Evolutionary conservation across 2,113 vertebrate genomes (phyloP).

Genomic region (Apus apus): DNA sequence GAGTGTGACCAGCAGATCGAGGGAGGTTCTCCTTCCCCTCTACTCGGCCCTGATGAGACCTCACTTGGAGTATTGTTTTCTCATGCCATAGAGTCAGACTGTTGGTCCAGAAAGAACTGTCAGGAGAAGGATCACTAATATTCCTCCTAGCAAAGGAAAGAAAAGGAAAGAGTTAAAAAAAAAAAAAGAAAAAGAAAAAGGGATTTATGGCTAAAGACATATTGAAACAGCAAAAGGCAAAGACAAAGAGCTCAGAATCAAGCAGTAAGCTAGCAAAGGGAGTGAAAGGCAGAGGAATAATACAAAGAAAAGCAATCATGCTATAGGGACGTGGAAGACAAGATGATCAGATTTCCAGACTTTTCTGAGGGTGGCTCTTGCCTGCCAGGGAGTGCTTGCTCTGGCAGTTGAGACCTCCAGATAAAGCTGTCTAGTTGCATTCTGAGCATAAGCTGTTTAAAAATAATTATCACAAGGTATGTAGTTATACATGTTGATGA

Average conservation of each 20-base stretch:
- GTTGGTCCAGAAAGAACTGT: not conserved
- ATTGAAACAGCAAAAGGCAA: not conserved
- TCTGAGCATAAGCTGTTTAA: not conserved
- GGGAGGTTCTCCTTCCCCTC: too few relatives aligned
- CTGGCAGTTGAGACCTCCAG: conserved; percentile 52
- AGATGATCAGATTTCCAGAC: conserved; percentile 17
- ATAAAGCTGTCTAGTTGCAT: not conserved
- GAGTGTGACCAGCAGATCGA: too few relatives aligned
- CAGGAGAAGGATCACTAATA: not conserved
- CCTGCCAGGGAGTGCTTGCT: conserved; percentile 70
- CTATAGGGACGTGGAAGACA: not conserved
- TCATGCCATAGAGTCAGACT: not conserved
- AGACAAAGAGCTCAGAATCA: not conserved
- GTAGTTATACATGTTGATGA: not conserved
- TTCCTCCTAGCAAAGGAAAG: not conserved
- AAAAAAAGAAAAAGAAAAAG: not conserved
- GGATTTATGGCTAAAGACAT: not conserved
- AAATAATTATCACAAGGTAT: not conserved
- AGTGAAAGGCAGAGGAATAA: not conserved
- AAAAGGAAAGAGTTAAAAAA: not conserved
- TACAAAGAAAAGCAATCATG: not conserved
- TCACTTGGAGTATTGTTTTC: not conserved
- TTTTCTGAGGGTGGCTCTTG: conserved; percentile 71
- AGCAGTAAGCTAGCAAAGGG: not conserved
- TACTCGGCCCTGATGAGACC: too few relatives aligned